Conservation (phyloP, 2,888 invertebrate species). For the Megalurothrips usitatus region DNA sequence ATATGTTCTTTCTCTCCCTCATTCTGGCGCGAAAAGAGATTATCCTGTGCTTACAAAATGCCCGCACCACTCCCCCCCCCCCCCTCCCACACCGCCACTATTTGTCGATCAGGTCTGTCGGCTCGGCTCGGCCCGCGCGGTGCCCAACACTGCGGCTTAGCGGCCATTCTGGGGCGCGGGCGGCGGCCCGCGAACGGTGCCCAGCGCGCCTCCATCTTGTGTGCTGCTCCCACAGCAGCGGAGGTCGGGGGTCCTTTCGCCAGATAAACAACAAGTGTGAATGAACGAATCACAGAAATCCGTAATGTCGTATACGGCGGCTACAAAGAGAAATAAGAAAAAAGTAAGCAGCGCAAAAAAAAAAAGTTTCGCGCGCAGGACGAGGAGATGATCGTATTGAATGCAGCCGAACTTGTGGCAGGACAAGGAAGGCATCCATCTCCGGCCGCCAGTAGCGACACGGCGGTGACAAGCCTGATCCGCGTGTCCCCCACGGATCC, state of each 20-base stretch:
- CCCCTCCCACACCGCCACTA: not conserved
- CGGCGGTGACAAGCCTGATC: too few species aligned
- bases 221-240: not conserved
- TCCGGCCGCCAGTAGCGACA: too few species aligned
- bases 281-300: not conserved
- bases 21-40: not conserved
- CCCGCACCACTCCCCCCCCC: not conserved
- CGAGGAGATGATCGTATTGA: too few species aligned
- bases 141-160: too few species aligned
- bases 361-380: not conserved
- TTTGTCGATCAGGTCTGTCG: not conserved
- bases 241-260: not conserved
- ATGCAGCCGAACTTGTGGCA: too few species aligned
- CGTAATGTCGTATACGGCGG: not conserved
- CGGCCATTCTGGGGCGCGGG: too few species aligned
- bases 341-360: not conserved
- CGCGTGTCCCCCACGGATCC: too few species aligned
- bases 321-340: not conserved
- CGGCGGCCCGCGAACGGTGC: too few species aligned
- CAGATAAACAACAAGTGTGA: conserved; percentile 18
- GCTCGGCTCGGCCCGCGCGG: too few species aligned
- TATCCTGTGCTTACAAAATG: not conserved
- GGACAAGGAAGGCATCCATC: too few species aligned
- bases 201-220: not conserved
- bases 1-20: not conserved